These are phyloP conservation scores for Scortum barcoo DNA, from an alignment of 2,113 vertebrate species.

Conservation along the genomic window DNA sequence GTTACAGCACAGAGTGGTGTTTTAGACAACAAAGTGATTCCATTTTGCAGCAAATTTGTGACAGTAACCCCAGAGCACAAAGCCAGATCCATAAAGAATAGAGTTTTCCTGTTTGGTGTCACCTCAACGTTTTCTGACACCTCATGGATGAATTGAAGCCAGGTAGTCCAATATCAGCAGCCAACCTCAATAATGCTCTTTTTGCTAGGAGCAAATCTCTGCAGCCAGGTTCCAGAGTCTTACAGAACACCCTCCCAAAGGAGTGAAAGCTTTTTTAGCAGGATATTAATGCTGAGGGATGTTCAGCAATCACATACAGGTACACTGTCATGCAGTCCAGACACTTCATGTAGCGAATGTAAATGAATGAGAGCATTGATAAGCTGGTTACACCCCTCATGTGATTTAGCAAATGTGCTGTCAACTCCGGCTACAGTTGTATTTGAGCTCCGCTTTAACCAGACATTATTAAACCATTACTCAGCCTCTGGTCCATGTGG, in stretches of 20 bases:
- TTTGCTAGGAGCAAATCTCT: neutral
- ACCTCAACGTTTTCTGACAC: neutral
- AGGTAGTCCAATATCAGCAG: neutral
- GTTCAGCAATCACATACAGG: neutral
- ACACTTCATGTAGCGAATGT: neutral
- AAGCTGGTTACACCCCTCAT: neutral
- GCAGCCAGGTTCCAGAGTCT: neutral
- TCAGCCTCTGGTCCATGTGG: neutral
- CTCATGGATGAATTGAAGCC: neutral
- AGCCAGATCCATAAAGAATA: neutral
- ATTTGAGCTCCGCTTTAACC: constrained; percentile 8
- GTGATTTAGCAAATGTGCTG: constrained; percentile 10
- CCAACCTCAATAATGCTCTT: neutral
- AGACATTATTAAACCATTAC: constrained; percentile 24
- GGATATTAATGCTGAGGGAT: neutral
- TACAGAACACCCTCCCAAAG: neutral
- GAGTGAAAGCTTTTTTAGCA: neutral
- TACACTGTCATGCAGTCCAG: neutral
- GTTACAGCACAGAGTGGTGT: neutral
- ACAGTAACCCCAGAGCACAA: neutral
- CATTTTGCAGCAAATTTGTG: neutral
- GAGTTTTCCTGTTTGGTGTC: neutral
- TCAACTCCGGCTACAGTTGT: neutral
- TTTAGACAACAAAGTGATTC: neutral
- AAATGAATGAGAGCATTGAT: constrained; percentile 6